These are phyloP conservation scores for Cyanoramphus novaezelandiae DNA, from an alignment of 2,113 vertebrate species.

Conservation along the genomic window DNA sequence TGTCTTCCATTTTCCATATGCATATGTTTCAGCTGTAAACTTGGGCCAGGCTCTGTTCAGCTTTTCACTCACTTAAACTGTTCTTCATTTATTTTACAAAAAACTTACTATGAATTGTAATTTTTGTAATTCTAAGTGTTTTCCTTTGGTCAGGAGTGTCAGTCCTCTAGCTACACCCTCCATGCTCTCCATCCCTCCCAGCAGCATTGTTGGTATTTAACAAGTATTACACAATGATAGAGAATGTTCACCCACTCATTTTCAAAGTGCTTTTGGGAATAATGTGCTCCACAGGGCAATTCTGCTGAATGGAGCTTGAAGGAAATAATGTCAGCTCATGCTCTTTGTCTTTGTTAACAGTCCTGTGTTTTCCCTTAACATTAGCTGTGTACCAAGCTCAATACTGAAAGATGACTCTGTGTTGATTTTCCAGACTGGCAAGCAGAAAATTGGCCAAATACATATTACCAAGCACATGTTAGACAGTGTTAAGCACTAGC, in stretches of 20 bases:
- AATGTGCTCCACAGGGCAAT: conserved; percentile 9
- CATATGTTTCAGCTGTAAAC: neutral
- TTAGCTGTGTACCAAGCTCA: conserved; percentile 32
- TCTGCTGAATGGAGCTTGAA: conserved; percentile 39
- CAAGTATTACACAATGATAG: neutral
- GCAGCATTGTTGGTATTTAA: neutral
- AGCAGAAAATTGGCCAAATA: conserved; percentile 54
- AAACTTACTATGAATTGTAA: neutral
- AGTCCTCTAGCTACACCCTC: neutral
- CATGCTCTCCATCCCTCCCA: neutral
- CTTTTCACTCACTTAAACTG: neutral
- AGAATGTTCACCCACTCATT: neutral
- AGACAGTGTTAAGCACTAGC: conserved; percentile 10
- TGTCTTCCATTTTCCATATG: neutral
- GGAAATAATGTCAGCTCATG: conserved; percentile 23
- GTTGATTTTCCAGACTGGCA: conserved; percentile 45
- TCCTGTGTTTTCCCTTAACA: neutral
- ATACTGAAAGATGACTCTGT: neutral
- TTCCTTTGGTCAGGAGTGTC: neutral
- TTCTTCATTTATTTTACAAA: neutral
- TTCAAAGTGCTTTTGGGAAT: conserved; percentile 5
- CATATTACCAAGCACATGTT: neutral
- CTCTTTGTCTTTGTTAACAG: conserved; percentile 30
- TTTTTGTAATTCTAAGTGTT: neutral
- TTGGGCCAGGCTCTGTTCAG: neutral